These are phyloP conservation scores for Drosophila pseudotalamancana DNA, from an alignment of 2,888 invertebrate species.

Conservation along the genomic window DNA sequence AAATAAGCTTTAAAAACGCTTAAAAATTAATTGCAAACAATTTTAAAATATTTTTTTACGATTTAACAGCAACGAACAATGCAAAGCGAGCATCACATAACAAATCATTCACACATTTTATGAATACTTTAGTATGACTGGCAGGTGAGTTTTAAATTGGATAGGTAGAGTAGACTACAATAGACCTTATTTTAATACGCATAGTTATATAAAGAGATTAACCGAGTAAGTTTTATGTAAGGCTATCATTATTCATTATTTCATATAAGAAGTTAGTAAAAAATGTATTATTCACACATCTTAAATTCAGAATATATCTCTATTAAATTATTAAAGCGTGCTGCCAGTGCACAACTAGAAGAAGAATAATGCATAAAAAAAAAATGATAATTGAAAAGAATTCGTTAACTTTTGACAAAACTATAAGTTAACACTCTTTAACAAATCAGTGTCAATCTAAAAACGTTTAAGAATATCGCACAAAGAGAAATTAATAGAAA, in stretches of 20 bases:
- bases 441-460: not conserved
- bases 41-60: conserved; percentile 16
- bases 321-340: too few species aligned
- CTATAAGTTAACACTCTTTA: too few species aligned
- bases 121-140: not conserved
- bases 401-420: not conserved
- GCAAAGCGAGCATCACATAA: not conserved
- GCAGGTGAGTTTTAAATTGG: not conserved
- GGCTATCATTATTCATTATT: too few species aligned
- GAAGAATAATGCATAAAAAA: too few species aligned
- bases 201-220: too few species aligned
- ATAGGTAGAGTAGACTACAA: too few species aligned
- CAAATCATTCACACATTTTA: conserved; percentile 6
- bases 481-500: not conserved
- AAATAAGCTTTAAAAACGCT: conserved; percentile 45
- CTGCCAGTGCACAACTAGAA: too few species aligned
- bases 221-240: too few species aligned
- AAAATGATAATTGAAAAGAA: not conserved
- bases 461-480: not conserved
- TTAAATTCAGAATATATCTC: too few species aligned
- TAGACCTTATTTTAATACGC: too few species aligned
- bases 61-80: not conserved
- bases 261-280: too few species aligned
- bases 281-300: too few species aligned
- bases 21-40: conserved; percentile 27